Base-by-base conservation (phyloP, 2,888 invertebrate species). In the Acanthosoma haemorrhoidale region DNA sequence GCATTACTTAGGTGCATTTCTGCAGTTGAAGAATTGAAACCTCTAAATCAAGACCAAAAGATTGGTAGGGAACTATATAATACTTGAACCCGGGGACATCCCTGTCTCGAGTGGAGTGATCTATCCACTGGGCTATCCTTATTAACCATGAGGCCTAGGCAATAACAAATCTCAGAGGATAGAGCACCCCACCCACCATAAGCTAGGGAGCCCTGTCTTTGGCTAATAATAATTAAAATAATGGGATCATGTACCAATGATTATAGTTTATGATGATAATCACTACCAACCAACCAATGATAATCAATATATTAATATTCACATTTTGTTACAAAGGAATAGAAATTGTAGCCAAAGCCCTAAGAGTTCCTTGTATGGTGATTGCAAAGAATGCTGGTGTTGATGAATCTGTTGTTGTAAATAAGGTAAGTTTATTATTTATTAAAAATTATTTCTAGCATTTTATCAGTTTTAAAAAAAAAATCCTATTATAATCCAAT, bases 381-480 rank as follows among this genome's bases (percentile, higher is more conserved):
- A 97, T 97, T 77, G 92, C 94, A 5, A 84, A 87, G 76, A 97
- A 97, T 79, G 94, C 96, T 43, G 96, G 96, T 31, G 89, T 95
- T 59, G 96, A 96, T 80, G 92, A 93, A 3, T 88, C 93, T 61
- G 87, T 92, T 31, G 91, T 96, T 31, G 94, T 96, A 0, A 93
- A 95, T 66, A 96, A 95, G 82, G 91, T 99, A 2, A 88, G 21
- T 3, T 21, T 18, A 57, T 13, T n/a, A n/a, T n/a, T n/a, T n/a
- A 16, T 36, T 36, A 6, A 36, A 13, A 36, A 6, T 13, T 36
- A 6, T 36, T 36, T 9, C 13, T 36, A 9, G 36, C 13, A 36
- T 36, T 36, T 36, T 9, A 13, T 36, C 13, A 9, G 36, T 36
- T 36, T 8, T 36, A 36, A 36, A 36, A 36, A 36, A 9, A 36